Conservation (phyloP, 1,140 invertebrate species). For the Steinernema feltiae region DNA sequence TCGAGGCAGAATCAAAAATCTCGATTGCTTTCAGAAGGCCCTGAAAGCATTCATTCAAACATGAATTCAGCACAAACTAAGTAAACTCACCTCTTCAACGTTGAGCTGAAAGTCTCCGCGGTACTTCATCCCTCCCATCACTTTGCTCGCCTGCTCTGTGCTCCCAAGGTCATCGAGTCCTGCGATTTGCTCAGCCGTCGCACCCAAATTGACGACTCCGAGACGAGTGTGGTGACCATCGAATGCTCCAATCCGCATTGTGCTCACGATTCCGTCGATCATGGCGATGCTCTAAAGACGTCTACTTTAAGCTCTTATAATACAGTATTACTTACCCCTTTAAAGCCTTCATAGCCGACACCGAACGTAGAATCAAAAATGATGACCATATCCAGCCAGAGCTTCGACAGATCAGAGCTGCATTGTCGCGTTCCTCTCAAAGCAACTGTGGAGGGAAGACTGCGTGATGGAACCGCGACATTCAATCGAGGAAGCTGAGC, state of each 20-base stretch:
- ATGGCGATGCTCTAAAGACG: not conserved
- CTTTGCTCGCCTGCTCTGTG: not conserved
- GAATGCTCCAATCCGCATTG: not conserved
- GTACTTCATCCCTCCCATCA: not conserved
- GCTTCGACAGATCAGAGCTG: not conserved
- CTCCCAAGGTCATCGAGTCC: not conserved
- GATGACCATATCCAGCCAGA: not conserved
- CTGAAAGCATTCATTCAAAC: not conserved
- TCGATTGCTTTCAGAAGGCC: not conserved
- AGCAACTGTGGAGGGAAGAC: not conserved
- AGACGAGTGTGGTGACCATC: not conserved
- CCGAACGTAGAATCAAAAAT: not conserved
- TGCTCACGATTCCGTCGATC: not conserved
- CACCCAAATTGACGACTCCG: not conserved
- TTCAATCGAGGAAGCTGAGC: not conserved
- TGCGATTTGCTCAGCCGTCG: not conserved
- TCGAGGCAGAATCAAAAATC: not conserved
- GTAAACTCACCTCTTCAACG: not conserved
- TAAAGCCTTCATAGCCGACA: not conserved
- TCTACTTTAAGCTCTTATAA: not conserved
- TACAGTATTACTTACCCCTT: not conserved
- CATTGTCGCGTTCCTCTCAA: not conserved
- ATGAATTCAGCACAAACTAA: too few relatives aligned
- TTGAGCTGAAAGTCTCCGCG: not conserved
- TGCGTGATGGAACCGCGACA: not conserved